A percentile compares a stretch with the other conserved stretches of the same genome.
phyloP scores from a whole-genome alignment of 2,888 invertebrate genomes.

The Drosophila atroscutellata region DNA sequence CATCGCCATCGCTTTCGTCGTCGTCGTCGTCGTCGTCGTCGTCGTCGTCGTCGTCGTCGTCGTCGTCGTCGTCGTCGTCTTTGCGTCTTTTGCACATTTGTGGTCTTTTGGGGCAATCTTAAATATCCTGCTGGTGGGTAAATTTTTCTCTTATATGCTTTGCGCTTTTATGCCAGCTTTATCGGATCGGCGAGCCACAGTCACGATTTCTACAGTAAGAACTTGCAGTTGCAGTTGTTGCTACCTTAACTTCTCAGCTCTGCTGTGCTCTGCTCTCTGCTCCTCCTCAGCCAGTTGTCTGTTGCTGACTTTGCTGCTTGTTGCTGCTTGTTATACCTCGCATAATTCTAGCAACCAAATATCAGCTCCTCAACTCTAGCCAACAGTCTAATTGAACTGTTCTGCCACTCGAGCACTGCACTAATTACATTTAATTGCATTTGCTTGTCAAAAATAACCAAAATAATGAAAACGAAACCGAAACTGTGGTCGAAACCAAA shows the following conservation, averaged over 20 bases:
- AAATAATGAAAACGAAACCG: not conserved
- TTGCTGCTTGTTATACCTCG: conserved; percentile 16
- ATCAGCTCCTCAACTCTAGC: conserved; percentile 16
- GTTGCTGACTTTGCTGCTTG: not conserved
- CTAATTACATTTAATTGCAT: conserved; percentile 72
- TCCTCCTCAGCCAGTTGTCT: not conserved
- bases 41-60: not conserved
- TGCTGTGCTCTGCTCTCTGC: not conserved
- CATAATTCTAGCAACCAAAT: conserved; percentile 45
- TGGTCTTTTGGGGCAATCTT: conserved; percentile 81
- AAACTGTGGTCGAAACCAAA: not conserved
- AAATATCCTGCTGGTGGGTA: conserved; percentile 85
- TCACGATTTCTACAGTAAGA: conserved; percentile 81
- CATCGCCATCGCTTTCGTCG: too few species aligned
- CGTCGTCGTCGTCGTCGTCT: conserved; percentile 3
- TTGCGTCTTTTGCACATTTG: conserved; percentile 58
- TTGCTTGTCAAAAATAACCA: conserved; percentile 47
- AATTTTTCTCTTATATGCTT: conserved; percentile 73
- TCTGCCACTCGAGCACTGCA: conserved; percentile 43
- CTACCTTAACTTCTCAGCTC: conserved; percentile 29
- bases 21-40: not conserved
- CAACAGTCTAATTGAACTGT: conserved; percentile 64
- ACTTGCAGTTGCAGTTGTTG: conserved; percentile 48
- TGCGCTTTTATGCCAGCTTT: conserved; percentile 70
- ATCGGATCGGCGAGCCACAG: conserved; percentile 83